Conservation (phyloP, 2,113 vertebrate species). For the Pachycephala philippinensis region DNA sequence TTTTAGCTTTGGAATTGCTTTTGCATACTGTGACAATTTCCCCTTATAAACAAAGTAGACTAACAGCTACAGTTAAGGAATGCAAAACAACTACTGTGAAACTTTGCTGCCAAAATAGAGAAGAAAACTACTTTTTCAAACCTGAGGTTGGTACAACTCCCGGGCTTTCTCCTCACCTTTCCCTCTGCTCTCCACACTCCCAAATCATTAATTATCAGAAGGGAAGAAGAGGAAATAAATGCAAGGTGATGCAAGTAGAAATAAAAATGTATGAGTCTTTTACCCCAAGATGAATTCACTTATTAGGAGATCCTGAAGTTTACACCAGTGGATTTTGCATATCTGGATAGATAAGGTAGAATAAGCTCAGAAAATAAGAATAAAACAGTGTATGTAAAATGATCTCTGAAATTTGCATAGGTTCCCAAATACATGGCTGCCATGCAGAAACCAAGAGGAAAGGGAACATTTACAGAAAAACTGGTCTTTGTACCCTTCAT, state of each 20-base stretch:
- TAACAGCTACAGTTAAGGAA: not conserved
- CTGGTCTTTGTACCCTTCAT: not conserved
- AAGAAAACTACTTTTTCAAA: not conserved
- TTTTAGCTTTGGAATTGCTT: constrained; percentile 41
- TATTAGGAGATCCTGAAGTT: not conserved
- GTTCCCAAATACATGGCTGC: not conserved
- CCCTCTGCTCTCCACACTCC: not conserved
- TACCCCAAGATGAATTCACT: not conserved
- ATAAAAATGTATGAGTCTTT: not conserved
- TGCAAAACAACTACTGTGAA: not conserved
- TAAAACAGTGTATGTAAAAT: not conserved
- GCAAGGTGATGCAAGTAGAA: not conserved
- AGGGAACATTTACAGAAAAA: not conserved
- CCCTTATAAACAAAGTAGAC: not conserved
- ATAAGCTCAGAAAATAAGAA: not conserved
- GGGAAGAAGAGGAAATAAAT: not conserved
- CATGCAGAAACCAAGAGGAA: not conserved
- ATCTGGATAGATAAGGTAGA: not conserved
- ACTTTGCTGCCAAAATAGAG: not conserved
- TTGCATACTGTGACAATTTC: not conserved
- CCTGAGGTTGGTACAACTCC: not conserved
- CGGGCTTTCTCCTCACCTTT: not conserved
- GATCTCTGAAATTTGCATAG: not conserved
- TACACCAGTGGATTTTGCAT: not conserved
- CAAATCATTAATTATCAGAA: not conserved